Base-by-base conservation (phyloP, 2,113 vertebrate genomes). In the Nycticorax nycticorax region DNA sequence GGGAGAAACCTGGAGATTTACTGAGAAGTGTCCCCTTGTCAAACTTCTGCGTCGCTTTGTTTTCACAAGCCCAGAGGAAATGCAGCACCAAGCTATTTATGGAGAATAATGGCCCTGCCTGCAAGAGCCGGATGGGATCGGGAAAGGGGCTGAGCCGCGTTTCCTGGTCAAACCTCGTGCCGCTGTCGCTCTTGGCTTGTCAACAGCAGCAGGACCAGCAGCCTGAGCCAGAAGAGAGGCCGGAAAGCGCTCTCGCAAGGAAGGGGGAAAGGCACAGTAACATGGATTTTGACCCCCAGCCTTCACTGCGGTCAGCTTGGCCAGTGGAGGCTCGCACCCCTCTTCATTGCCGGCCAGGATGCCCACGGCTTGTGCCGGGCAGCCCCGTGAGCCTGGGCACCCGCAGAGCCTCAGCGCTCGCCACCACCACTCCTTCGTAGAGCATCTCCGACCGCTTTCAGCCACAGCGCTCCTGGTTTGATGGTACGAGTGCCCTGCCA, bases 291-390 rank as follows among this genome's bases (percentile, higher is more conserved):
- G 41, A 73, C 24, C 27, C 35, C 30, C 32, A 37, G 68, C 39
- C 35, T 27, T 60, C 0, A 0, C 0, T 41, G 60, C 4, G 1
- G 28, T 41, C 0, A 2, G 47, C 45, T 47, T 19, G 30, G 28
- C 60, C 53, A 60, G 10, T 1, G 2, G 47, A 41, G 60, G 30
- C 55, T 48, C 2, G 1, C 14, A 7, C 8, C 32, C 32, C 41
- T 35, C 73, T 71, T 32, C 1, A 1, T n/a, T 55, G 20, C 48
- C 1, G 1, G 55, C 23, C 41, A 14, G 4, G 26, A 13, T 69
- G 69, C 39, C 50, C 4, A 3, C 1, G 17, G 64, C 56, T 84
- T 0, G 1, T 56, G 62, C 28, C 6, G 1, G 55, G 71, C 53
- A 45, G 59, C 33, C 28, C 64, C 1, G 8, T 0, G 3, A 89